phyloP scores from a whole-genome alignment of 1,140 invertebrate species.

The Coptotermes formosanus region DNA sequence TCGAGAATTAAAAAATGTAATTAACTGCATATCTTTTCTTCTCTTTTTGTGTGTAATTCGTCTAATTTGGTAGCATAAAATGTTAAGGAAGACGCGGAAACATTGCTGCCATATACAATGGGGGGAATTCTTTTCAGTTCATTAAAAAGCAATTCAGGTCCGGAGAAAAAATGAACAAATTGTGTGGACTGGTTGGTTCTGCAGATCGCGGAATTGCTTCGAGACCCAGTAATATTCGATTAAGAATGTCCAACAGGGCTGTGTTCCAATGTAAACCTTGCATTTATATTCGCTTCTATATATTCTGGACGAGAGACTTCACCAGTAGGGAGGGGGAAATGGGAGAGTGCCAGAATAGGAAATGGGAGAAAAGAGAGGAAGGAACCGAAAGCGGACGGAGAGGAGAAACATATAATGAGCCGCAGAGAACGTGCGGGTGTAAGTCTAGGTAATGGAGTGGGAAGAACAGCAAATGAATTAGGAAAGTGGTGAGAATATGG shows the following conservation, averaged over 20 bases:
- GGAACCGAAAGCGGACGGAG: not conserved
- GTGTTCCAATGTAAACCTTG: constrained; percentile 10
- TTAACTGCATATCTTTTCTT: not conserved
- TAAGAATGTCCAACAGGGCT: not conserved
- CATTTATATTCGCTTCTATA: not conserved
- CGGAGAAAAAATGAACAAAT: not conserved
- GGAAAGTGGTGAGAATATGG: no score
- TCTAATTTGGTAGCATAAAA: not conserved
- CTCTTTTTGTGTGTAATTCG: not conserved
- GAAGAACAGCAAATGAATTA: not conserved
- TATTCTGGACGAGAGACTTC: not conserved
- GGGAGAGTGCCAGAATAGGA: not conserved
- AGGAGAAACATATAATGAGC: not conserved
- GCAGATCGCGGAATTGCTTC: not conserved
- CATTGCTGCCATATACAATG: not conserved
- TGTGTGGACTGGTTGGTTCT: not conserved
- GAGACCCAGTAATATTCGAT: not conserved
- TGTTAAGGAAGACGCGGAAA: not conserved
- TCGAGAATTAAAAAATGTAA: not conserved
- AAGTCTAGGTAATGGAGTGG: not conserved
- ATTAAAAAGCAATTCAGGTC: not conserved
- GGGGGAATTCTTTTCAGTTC: not conserved
- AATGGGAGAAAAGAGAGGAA: not conserved
- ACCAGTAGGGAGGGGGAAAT: not conserved
- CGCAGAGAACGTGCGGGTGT: not conserved